Conservation (phyloP, 2,888 invertebrate genomes). For the Uropetala carovei region DNA sequence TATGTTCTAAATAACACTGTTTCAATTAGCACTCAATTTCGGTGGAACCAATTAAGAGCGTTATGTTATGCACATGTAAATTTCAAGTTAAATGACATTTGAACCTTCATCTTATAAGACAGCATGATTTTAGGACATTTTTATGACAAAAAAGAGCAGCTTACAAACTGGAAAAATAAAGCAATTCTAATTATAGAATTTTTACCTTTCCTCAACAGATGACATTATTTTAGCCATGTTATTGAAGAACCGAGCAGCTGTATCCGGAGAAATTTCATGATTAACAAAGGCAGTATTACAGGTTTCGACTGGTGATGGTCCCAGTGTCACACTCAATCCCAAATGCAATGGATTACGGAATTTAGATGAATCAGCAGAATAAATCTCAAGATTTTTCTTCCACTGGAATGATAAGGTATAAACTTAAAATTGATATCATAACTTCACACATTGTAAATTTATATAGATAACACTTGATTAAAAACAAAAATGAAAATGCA, state of each 20-base stretch:
- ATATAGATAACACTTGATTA: neutral
- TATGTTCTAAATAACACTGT: too few relatives aligned
- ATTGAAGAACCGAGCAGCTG: conserved; percentile 43
- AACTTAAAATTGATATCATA: neutral
- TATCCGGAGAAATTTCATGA: conserved; percentile 35
- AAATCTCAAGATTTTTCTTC: conserved; percentile 76
- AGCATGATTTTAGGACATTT: too few relatives aligned
- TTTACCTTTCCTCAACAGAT: conserved; percentile 32
- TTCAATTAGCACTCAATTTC: too few relatives aligned
- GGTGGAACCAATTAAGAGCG: too few relatives aligned
- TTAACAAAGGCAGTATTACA: conserved; percentile 39
- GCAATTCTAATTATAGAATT: too few relatives aligned
- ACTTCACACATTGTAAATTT: neutral
- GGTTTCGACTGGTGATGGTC: conserved; percentile 26
- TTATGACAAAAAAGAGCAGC: too few relatives aligned
- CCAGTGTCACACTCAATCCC: neutral
- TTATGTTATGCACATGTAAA: too few relatives aligned
- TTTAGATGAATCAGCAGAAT: conserved; percentile 72
- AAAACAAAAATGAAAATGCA: neutral
- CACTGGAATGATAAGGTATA: conserved; percentile 77
- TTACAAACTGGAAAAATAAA: too few relatives aligned
- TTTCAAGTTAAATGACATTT: too few relatives aligned
- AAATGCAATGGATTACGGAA: conserved; percentile 69
- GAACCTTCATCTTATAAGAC: too few relatives aligned
- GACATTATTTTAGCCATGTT: neutral